These are phyloP conservation scores for Aplysia californica DNA, from an alignment of 1,140 invertebrate genomes.

Conservation along the genomic window DNA sequence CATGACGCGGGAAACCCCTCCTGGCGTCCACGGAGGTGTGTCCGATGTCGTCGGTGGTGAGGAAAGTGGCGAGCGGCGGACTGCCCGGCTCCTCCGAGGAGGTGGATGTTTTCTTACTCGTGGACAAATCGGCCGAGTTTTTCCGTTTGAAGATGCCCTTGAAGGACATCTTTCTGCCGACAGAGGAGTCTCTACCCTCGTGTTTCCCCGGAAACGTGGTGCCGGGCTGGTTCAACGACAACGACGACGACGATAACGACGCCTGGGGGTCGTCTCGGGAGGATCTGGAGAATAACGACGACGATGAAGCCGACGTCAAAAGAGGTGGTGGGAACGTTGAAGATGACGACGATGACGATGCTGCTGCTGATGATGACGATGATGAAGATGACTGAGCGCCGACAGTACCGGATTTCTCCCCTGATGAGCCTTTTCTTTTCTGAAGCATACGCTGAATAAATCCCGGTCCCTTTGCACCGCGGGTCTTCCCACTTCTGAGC, in stretches of 20 bases:
- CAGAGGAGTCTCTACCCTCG: slow-evolving; percentile 34
- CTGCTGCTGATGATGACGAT: too few relatives aligned
- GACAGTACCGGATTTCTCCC: slow-evolving; percentile 35
- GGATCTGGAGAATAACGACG: background rate
- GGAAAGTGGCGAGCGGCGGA: slow-evolving; percentile 53
- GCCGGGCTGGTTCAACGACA: background rate
- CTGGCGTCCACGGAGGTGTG: too few relatives aligned
- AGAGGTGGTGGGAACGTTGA: too few relatives aligned
- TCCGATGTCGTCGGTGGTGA: slow-evolving; percentile 53
- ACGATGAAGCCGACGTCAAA: too few relatives aligned
- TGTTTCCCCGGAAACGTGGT: slow-evolving; percentile 14
- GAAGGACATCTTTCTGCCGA: slow-evolving; percentile 48
- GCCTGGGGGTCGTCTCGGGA: slow-evolving; percentile 5
- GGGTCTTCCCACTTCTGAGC: background rate
- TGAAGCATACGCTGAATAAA: slow-evolving; percentile 55
- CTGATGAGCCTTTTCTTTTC: slow-evolving; percentile 42
- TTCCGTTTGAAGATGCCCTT: slow-evolving; percentile 52
- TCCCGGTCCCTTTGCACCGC: slow-evolving; percentile 39
- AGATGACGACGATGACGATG: too few relatives aligned
- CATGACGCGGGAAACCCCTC: too few relatives aligned
- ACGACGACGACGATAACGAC: slow-evolving; percentile 2
- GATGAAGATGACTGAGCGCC: too few relatives aligned
- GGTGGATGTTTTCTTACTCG: background rate
- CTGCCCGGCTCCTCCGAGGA: slow-evolving; percentile 33
- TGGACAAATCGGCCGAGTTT: slow-evolving; percentile 36